A percentile compares a stretch with the other conserved stretches of the same genome.
These are phyloP conservation scores for Spilarctia lutea DNA, from an alignment of 2,888 invertebrate genomes.

Conservation along the genomic window DNA sequence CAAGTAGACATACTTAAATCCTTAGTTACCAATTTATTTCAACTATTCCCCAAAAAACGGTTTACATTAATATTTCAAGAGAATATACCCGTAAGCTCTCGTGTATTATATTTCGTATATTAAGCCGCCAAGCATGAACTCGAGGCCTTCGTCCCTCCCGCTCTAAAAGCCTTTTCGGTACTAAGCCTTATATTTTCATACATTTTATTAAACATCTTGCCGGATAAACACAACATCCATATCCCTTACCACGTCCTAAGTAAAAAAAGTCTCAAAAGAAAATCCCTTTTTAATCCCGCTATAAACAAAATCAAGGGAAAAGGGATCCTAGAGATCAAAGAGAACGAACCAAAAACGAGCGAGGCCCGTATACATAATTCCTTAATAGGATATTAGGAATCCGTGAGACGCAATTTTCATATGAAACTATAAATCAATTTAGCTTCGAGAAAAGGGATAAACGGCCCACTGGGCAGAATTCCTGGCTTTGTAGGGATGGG, in stretches of 20 bases:
- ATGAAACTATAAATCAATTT: constrained; percentile 74
- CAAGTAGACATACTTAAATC: background rate
- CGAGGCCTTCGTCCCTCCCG: constrained; percentile 26
- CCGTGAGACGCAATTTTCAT: constrained; percentile 69
- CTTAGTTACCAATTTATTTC: background rate
- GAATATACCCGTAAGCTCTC: constrained; percentile 7
- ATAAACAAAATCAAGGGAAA: constrained; percentile 72
- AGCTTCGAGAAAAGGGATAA: constrained; percentile 50
- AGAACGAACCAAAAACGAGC: constrained; percentile 34
- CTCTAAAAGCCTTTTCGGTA: constrained; percentile 39
- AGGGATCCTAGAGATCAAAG: constrained; percentile 62
- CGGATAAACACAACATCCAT: constrained; percentile 51
- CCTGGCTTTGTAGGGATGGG: constrained; percentile 39
- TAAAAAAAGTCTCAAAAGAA: constrained; percentile 61
- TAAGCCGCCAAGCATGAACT: constrained; percentile 28
- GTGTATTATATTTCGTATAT: constrained; percentile 14
- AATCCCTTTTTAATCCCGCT: constrained; percentile 69
- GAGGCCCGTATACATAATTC: constrained; percentile 54
- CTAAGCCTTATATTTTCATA: constrained; percentile 48
- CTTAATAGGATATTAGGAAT: constrained; percentile 63
- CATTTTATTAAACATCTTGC: constrained; percentile 58
- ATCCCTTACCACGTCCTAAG: constrained; percentile 52
- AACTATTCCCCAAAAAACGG: background rate
- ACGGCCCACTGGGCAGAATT: constrained; percentile 55
- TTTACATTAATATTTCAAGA: constrained; percentile 6